These are phyloP conservation scores for Brachypalpus laphriformis DNA, from an alignment of 2,888 invertebrate genomes.

Conservation along the genomic window DNA sequence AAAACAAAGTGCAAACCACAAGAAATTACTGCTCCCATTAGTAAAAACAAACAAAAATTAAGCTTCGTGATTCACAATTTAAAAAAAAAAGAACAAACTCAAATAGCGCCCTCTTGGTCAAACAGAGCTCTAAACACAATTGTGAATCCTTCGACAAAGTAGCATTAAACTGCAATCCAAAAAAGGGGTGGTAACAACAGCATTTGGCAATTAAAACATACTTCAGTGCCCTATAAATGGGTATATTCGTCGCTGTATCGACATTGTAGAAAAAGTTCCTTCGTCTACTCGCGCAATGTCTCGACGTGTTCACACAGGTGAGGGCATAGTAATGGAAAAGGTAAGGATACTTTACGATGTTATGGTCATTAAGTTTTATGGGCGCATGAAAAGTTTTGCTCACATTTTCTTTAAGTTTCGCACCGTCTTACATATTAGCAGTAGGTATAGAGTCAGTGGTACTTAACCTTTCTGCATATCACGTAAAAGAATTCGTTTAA, in stretches of 20 bases:
- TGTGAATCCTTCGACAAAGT: constrained; percentile 13
- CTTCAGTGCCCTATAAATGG: constrained; percentile 49
- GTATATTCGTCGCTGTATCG: constrained; percentile 22
- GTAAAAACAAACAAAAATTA: too few relatives aligned
- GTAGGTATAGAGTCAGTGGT: background rate
- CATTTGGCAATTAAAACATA: constrained; percentile 60
- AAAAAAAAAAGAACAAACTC: background rate
- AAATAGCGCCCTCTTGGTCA: background rate
- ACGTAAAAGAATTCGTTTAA: background rate
- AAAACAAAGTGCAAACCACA: too few relatives aligned
- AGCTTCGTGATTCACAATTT: background rate
- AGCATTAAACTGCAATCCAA: constrained; percentile 15
- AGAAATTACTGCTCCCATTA: too few relatives aligned
- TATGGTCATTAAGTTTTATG: constrained; percentile 72
- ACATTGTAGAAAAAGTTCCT: background rate
- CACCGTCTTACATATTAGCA: background rate
- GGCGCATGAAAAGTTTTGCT: constrained; percentile 63
- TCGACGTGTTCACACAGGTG: constrained; percentile 48
- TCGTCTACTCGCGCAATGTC: background rate
- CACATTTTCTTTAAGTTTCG: constrained; percentile 50
- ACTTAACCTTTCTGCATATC: background rate
- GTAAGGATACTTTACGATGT: constrained; percentile 68
- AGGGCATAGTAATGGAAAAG: constrained; percentile 34
- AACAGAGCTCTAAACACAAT: background rate
- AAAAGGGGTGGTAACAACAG: constrained; percentile 16